Evolutionary conservation across 2,888 invertebrate species (phyloP).

Genomic region (Linnaemya tessellans): DNA sequence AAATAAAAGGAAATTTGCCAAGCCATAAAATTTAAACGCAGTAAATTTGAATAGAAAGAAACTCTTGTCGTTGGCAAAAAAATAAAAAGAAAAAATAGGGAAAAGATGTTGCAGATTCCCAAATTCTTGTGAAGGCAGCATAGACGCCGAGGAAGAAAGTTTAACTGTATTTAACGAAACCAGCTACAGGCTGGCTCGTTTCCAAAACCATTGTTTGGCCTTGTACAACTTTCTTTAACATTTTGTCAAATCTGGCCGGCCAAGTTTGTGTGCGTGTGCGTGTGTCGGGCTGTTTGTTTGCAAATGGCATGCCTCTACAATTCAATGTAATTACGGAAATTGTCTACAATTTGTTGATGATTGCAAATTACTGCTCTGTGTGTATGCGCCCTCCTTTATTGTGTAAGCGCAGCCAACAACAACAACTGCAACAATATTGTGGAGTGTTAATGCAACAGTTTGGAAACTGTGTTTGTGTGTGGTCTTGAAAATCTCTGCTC

Average conservation of each 20-base stretch:
- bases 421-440: neutral
- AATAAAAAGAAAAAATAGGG: neutral
- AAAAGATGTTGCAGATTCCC: neutral
- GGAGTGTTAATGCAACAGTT: slow-evolving; percentile 43
- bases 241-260: slow-evolving; percentile 14
- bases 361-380: slow-evolving; percentile 68
- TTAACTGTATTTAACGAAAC: slow-evolving; percentile 24
- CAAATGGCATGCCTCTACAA: neutral
- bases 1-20: slow-evolving; percentile 3
- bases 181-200: slow-evolving; percentile 34
- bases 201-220: slow-evolving; percentile 39
- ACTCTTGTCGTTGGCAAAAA: neutral
- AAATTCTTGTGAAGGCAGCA: slow-evolving; percentile 2
- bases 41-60: slow-evolving; percentile 6
- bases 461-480: neutral
- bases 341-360: slow-evolving; percentile 72
- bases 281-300: neutral
- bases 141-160: slow-evolving; percentile 7
- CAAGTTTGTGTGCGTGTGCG: neutral
- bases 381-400: slow-evolving; percentile 26
- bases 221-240: slow-evolving; percentile 5
- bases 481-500: neutral
- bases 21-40: slow-evolving; percentile 1
- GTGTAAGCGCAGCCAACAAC: slow-evolving; percentile 20
- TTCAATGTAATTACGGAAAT: slow-evolving; percentile 69